These are phyloP conservation scores for Tapera naevia DNA, from an alignment of 2,797 vertebrate species.

Conservation along the genomic window DNA sequence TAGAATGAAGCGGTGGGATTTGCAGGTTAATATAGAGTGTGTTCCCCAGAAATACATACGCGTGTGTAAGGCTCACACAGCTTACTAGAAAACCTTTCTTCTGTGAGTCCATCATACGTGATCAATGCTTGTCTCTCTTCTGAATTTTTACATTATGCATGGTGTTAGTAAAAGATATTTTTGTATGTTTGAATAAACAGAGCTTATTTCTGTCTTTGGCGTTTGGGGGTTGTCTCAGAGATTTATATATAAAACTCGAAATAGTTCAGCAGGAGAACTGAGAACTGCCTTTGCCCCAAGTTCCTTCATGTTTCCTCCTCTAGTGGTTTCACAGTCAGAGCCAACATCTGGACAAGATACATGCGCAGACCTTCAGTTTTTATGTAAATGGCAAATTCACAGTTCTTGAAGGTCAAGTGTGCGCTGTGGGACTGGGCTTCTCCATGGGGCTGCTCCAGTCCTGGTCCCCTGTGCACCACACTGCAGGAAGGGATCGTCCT, in stretches of 20 bases:
- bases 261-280: not conserved
- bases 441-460: not conserved
- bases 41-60: not conserved
- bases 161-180: not conserved
- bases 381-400: rapidly evolving
- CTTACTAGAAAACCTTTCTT: not conserved
- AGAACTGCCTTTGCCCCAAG: not conserved
- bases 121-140: not conserved
- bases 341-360: not conserved
- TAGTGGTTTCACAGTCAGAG: not conserved
- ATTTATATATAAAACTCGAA: not conserved
- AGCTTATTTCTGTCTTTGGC: not conserved
- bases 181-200: not conserved
- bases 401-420: not conserved
- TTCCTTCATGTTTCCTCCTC: not conserved
- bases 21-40: not conserved
- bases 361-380: not conserved
- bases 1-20: not conserved
- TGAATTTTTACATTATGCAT: not conserved
- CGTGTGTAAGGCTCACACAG: not conserved
- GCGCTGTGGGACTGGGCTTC: rapidly evolving
- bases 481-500: rapidly evolving
- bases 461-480: not conserved
- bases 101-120: not conserved
- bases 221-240: not conserved